A percentile compares a stretch with the other conserved stretches of the same genome.
phyloP scores from a whole-genome alignment of 1,140 invertebrate species.

The Hylyphantes graminicola region DNA sequence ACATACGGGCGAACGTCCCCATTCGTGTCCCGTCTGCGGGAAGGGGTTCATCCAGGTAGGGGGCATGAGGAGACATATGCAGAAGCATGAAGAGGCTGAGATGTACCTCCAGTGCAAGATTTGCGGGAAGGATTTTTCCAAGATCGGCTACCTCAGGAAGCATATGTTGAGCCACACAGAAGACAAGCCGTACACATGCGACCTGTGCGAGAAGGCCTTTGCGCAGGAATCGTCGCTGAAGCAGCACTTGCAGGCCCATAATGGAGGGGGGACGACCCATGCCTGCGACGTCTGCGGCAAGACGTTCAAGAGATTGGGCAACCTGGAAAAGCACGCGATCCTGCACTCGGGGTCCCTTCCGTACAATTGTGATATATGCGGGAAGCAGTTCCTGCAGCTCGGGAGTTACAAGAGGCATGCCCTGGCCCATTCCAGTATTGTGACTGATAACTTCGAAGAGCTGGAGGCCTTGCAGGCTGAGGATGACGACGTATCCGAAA shows the following conservation, averaged over 20 bases:
- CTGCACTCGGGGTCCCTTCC: constrained; percentile 82
- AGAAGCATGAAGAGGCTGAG: constrained; percentile 48
- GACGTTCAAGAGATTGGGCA: constrained; percentile 41
- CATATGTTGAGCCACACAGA: constrained; percentile 86
- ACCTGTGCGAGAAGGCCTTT: constrained; percentile 66
- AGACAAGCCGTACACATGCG: constrained; percentile 73
- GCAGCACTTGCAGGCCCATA: constrained; percentile 81
- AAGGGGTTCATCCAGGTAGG: constrained; percentile 55
- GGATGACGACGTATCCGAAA: constrained; percentile 29
- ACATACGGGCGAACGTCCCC: constrained; percentile 63
- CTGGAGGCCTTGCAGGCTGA: not conserved
- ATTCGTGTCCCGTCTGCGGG: constrained; percentile 43
- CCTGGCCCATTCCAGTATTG: constrained; percentile 2
- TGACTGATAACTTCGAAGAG: constrained; percentile 6
- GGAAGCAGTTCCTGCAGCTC: constrained; percentile 79
- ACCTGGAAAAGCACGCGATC: constrained; percentile 73
- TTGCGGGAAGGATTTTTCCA: constrained; percentile 73
- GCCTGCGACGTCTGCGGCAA: constrained; percentile 80
- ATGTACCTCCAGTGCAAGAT: constrained; percentile 70
- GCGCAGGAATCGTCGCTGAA: constrained; percentile 77
- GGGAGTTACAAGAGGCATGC: constrained; percentile 53
- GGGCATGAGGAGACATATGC: constrained; percentile 49
- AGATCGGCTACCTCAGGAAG: constrained; percentile 66
- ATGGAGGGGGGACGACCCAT: constrained; percentile 76
- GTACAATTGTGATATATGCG: constrained; percentile 82